Evolutionary conservation across 2,113 vertebrate species (phyloP).

Genomic region (Suricata suricatta): DNA sequence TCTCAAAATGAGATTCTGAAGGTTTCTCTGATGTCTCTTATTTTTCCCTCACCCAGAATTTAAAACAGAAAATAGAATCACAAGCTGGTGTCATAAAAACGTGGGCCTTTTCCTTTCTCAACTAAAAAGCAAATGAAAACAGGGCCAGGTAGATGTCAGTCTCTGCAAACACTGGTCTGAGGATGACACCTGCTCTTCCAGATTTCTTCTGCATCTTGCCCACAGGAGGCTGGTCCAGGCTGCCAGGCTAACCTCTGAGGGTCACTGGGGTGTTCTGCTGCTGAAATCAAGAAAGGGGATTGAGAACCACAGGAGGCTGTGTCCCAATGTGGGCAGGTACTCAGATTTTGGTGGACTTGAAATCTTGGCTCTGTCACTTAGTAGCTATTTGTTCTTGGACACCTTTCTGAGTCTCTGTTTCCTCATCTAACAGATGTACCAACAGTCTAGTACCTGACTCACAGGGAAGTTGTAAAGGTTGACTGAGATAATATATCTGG

Average conservation of each 20-base stretch:
- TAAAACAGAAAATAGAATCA: slow-evolving; percentile 82
- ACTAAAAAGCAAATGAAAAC: slow-evolving; percentile 70
- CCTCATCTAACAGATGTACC: background rate
- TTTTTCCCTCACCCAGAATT: slow-evolving; percentile 81
- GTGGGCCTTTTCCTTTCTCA: slow-evolving; percentile 70
- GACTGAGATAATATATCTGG: background rate
- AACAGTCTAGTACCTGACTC: background rate
- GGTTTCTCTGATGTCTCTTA: slow-evolving; percentile 82
- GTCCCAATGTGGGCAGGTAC: background rate
- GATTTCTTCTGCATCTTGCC: background rate
- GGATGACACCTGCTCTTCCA: background rate
- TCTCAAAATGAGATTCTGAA: slow-evolving; percentile 81
- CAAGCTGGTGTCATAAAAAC: slow-evolving; percentile 79
- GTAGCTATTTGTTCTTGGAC: background rate
- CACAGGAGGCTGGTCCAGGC: background rate
- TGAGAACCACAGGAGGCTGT: background rate
- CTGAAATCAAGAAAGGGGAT: background rate
- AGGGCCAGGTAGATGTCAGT: slow-evolving; percentile 54
- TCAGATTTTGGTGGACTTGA: background rate
- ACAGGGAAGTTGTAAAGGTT: background rate
- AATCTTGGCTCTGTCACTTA: background rate
- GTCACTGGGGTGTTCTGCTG: background rate
- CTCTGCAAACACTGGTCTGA: background rate
- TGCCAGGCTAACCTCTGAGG: background rate
- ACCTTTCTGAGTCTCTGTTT: background rate